Conservation (phyloP, 2,113 vertebrate genomes). For the Pseudorhombus dupliciocellatus region DNA sequence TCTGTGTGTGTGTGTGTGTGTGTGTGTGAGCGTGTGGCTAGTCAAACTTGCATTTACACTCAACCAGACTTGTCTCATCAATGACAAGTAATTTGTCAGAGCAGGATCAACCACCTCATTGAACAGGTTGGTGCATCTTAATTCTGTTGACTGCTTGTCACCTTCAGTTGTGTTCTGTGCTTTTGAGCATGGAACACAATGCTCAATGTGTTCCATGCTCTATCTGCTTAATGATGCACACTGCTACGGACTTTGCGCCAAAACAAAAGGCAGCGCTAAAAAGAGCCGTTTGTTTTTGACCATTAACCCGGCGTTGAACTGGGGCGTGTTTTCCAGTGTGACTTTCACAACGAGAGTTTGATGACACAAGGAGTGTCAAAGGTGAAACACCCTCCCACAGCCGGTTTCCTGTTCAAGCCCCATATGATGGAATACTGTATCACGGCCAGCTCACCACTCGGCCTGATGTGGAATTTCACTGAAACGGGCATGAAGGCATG, state of each 20-base stretch:
- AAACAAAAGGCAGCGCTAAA: conserved; percentile 32
- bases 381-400: conserved; percentile 65
- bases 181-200: too few relatives aligned
- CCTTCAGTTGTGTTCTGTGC: background rate
- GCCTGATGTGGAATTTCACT: background rate
- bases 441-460: conserved; percentile 23
- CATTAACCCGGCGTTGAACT: conserved; percentile 49
- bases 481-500: conserved; percentile 18
- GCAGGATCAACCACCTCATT: background rate
- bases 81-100: conserved; percentile 30
- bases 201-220: too few relatives aligned
- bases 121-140: background rate
- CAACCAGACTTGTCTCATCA: conserved; percentile 33
- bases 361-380: conserved; percentile 63
- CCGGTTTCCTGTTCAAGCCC: conserved; percentile 66
- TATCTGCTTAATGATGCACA: background rate
- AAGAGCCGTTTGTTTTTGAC: conserved; percentile 13
- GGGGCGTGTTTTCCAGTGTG: conserved; percentile 63
- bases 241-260: background rate
- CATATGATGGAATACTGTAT: conserved; percentile 42
- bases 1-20: conserved; percentile 5
- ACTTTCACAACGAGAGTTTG: conserved; percentile 55
- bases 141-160: background rate
- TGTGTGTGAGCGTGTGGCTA: background rate
- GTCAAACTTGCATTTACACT: background rate